These are phyloP conservation scores for Notiomystis cincta DNA, from an alignment of 2,113 vertebrate species.

Conservation along the genomic window DNA sequence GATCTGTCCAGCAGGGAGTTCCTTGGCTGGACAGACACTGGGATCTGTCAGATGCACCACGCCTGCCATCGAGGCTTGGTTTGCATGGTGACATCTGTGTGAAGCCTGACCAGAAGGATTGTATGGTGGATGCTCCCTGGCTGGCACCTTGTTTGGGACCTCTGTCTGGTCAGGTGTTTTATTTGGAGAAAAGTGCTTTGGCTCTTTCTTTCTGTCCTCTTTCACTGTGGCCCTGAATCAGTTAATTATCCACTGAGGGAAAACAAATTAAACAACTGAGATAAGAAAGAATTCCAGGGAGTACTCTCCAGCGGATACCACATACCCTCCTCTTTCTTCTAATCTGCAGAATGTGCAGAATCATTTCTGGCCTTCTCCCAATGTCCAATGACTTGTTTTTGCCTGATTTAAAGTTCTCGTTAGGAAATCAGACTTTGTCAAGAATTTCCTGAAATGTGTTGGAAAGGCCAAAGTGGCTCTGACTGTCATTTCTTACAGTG, in stretches of 20 bases:
- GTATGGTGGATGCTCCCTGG: not conserved
- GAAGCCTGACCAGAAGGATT: not conserved
- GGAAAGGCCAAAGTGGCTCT: not conserved
- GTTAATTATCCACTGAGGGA: not conserved
- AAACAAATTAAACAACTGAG: not conserved
- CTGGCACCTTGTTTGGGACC: not conserved
- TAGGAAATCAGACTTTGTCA: not conserved
- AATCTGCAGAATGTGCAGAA: not conserved
- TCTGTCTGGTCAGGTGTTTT: not conserved
- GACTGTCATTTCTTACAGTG: not conserved
- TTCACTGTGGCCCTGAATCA: not conserved
- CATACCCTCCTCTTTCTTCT: not conserved
- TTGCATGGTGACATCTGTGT: not conserved
- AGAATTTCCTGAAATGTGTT: not conserved
- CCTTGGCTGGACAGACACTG: not conserved
- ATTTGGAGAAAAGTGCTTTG: not conserved
- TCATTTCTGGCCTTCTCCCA: not conserved
- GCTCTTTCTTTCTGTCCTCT: not conserved
- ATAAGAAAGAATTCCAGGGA: not conserved
- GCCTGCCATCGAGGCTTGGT: fast-evolving
- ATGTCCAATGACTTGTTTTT: not conserved
- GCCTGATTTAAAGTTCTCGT: not conserved
- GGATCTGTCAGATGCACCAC: not conserved
- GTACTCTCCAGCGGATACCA: not conserved
- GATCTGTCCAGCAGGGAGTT: not conserved